Evolutionary conservation across 2,888 invertebrate species (phyloP), one percentile per base, ranked within the genome.

Genomic region (Eumacrocentrus americanus): DNA sequence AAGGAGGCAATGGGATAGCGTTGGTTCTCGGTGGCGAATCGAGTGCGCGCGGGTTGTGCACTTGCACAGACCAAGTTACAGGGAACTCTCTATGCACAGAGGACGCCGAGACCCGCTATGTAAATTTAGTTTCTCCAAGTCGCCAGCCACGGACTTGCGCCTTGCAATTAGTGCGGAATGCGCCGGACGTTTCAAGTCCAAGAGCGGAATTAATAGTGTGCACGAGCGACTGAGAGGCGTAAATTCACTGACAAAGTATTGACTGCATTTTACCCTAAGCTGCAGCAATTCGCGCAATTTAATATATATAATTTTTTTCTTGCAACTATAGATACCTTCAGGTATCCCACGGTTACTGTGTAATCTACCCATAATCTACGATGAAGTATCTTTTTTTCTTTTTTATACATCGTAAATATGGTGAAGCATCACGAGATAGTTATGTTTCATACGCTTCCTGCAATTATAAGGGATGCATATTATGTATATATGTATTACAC

Each of bases 81-180:
- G 29, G 4, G 9, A 29, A 1, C 29, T 22, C 34, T 34, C 16
- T 38, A n/a, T 35, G 38, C 11, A 20, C 20, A 20, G 38, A 34
- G 46, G 23, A 35, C 54, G 38, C 52, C 35, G 44, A 48, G 54
- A 58, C 53, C 62, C 42, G 56, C 64, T 67, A 64, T 66, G 65
- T 66, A 67, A 66, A 67, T 67, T 58, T 57, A 61, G 63, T 64
- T 63, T 60, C 60, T 56, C 38, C 50, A 48, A 61, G 58, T 61
- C 52, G 22, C 63, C 61, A 29, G 54, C 56, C 63, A 58, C 56
- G 57, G 38, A 58, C 66, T 67, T 65, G 67, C 67, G 62, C 70
- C 66, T 70, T 58, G 73, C 71, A 72, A 73, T 73, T 72, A 73
- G 71, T 67, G 60, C 58, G 71, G 73, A 73, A 73, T 72, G 72